phyloP scores from a whole-genome alignment of 1,140 invertebrate species.

The Psilanteris sp. region DNA sequence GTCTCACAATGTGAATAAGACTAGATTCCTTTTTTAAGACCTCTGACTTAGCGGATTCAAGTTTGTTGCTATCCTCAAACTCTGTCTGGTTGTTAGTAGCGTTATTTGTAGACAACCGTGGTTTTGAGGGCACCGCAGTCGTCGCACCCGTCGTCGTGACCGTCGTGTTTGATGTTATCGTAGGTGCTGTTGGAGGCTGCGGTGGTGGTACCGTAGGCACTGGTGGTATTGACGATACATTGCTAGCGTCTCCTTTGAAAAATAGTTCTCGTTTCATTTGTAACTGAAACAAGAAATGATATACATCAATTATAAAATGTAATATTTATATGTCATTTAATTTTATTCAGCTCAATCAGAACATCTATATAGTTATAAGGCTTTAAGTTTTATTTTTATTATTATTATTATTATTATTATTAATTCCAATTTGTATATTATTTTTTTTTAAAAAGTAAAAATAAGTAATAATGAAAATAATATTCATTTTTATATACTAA shows the following conservation, averaged over 20 bases:
- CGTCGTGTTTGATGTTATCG: constrained; percentile 77
- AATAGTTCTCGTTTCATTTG: constrained; percentile 89
- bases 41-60: constrained; percentile 70
- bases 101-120: constrained; percentile 77
- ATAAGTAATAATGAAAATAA: too few species aligned
- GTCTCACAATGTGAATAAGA: constrained; percentile 72
- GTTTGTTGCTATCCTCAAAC: constrained; percentile 77
- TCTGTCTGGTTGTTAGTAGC: constrained; percentile 67
- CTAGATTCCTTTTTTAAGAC: constrained; percentile 66
- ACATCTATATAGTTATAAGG: too few species aligned
- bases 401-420: too few species aligned
- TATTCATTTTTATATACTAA: too few species aligned
- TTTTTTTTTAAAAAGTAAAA: too few species aligned
- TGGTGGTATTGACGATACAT: constrained; percentile 78
- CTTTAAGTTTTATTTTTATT: too few species aligned
- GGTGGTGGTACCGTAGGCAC: constrained; percentile 78
- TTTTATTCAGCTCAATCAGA: too few species aligned
- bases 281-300: constrained; percentile 82
- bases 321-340: too few species aligned
- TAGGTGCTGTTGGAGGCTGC: constrained; percentile 77
- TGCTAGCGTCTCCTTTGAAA: constrained; percentile 82
- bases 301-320: not conserved
- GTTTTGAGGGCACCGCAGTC: constrained; percentile 79
- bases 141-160: constrained; percentile 77
- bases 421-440: too few species aligned